Conservation (phyloP, 2,113 vertebrate species). For the Phodopus roborovskii region DNA sequence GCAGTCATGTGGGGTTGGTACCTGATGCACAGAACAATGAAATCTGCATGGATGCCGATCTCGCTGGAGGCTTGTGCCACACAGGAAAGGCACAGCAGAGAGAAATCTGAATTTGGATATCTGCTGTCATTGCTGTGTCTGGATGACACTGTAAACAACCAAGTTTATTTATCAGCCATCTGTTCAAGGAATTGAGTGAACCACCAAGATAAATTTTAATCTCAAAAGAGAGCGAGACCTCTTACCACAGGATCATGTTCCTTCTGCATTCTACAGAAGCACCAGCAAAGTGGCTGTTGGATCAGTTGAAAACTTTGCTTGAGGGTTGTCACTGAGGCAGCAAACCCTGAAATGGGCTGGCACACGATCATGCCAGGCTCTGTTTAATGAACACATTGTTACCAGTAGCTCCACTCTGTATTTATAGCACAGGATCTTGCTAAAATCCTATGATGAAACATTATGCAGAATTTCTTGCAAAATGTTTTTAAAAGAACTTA, state of each 20-base stretch:
- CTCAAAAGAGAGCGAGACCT: background rate
- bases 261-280: background rate
- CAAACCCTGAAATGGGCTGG: background rate
- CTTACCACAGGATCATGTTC: background rate
- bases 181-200: background rate
- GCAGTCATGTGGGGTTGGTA: background rate
- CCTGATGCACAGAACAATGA: background rate
- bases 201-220: background rate
- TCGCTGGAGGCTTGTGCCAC: background rate
- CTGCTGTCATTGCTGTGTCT: background rate
- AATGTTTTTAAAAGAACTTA: conserved; percentile 36
- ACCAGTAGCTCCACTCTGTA: background rate
- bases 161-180: background rate
- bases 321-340: conserved; percentile 19
- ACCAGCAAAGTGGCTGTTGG: background rate
- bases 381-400: background rate
- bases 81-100: rapidly evolving
- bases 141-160: background rate
- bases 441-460: background rate
- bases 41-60: background rate
- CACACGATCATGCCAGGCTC: background rate
- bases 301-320: background rate
- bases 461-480: conserved; percentile 42
- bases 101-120: background rate
- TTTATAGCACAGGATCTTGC: conserved; percentile 37